Percentiles rank a stretch among this genome's conserved stretches.
Evolutionary conservation across 2,888 invertebrate species (phyloP).

Genomic region (Pilophorus perplexus): DNA sequence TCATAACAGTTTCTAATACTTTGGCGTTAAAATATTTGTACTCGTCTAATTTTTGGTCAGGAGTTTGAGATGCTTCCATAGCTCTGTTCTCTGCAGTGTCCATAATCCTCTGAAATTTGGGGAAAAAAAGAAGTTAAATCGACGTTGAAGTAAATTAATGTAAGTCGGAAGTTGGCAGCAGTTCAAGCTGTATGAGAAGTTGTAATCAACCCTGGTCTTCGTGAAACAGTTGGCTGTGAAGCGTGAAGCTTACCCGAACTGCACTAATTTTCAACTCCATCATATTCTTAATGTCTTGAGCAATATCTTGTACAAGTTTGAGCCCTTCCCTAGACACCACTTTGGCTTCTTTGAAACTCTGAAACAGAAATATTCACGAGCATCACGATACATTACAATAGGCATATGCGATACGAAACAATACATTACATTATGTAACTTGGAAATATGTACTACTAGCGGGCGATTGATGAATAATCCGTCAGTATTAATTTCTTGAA

Average conservation of each 20-base stretch:
- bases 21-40: slow-evolving; percentile 63
- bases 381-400: too few relatives aligned
- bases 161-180: too few relatives aligned
- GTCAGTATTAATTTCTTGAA: too few relatives aligned
- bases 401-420: too few relatives aligned
- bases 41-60: slow-evolving; percentile 50
- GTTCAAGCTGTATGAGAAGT: too few relatives aligned
- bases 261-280: slow-evolving; percentile 86
- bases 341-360: slow-evolving; percentile 77
- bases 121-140: background rate
- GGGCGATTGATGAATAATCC: too few relatives aligned
- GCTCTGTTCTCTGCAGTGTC: slow-evolving; percentile 84
- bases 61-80: slow-evolving; percentile 55
- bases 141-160: too few relatives aligned
- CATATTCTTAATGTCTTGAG: slow-evolving; percentile 80
- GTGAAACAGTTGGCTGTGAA: too few relatives aligned
- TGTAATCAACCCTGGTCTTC: too few relatives aligned
- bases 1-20: slow-evolving; percentile 61
- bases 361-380: slow-evolving; percentile 44
- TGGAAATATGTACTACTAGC: too few relatives aligned
- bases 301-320: slow-evolving; percentile 76
- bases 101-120: slow-evolving; percentile 67
- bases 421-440: too few relatives aligned
- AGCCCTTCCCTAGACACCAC: slow-evolving; percentile 73
- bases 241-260: slow-evolving; percentile 63